A percentile compares a stretch with the other conserved stretches of the same genome.
phyloP scores from a whole-genome alignment of 2,797 vertebrate genomes.

The Malacoctenus gilli region DNA sequence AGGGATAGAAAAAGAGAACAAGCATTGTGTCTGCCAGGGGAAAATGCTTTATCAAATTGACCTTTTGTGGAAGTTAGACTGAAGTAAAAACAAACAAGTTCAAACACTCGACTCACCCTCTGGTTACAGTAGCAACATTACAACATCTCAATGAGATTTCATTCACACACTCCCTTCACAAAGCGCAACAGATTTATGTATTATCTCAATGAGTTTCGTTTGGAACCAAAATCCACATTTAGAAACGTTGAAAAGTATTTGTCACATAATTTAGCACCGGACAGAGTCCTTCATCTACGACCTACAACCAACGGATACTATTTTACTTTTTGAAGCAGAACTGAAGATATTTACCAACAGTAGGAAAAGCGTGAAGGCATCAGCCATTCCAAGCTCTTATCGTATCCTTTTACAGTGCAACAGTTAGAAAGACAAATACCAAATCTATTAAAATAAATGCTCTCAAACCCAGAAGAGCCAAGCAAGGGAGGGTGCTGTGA shows the following conservation, averaged over 20 bases:
- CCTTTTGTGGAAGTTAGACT: background rate
- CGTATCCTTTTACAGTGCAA: too few species aligned
- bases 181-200: background rate
- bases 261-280: background rate
- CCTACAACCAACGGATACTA: background rate
- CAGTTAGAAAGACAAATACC: too few species aligned
- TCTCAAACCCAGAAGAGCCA: too few species aligned
- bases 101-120: slow-evolving; percentile 7
- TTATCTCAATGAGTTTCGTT: background rate
- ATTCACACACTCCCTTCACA: background rate
- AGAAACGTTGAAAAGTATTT: background rate
- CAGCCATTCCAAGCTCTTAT: too few species aligned
- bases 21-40: background rate
- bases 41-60: too few species aligned
- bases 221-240: background rate
- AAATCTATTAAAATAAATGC: too few species aligned
- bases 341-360: background rate
- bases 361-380: background rate
- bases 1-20: background rate
- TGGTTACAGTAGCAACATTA: background rate
- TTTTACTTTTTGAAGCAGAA: background rate
- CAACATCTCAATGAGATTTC: background rate
- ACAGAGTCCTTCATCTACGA: background rate
- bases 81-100: background rate
- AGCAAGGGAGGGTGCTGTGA: too few species aligned